Percentiles rank a stretch among this genome's conserved stretches.
Conservation (phyloP, 1,140 invertebrate genomes). For the Apis mellifera region Amel_HAv3.1 CM009932.2:5812501-5813000, state of each 20-base stretch:
- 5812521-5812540: no score
- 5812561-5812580: no score
- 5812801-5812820: constrained; percentile 71
- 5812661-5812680: no score
- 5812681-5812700: not conserved
- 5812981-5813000: not conserved
- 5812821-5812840: constrained; percentile 79
- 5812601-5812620: no score
- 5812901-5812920: constrained; percentile 53
- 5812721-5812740: constrained; percentile 29
- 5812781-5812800: constrained; percentile 72
- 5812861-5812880: constrained; percentile 71
- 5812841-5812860: constrained; percentile 81
- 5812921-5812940: not conserved
- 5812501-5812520: no score
- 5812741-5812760: constrained; percentile 55
- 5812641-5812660: not conserved
- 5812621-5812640: not conserved
- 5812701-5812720: not conserved
- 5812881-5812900: constrained; percentile 58
- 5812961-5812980: constrained; percentile 43
- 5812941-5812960: constrained; percentile 48
- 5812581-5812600: no score
- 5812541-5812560: no score
- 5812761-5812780: constrained; percentile 68